Conservation (phyloP, 2,888 invertebrate species). For the Diadegma fenestrale region DNA sequence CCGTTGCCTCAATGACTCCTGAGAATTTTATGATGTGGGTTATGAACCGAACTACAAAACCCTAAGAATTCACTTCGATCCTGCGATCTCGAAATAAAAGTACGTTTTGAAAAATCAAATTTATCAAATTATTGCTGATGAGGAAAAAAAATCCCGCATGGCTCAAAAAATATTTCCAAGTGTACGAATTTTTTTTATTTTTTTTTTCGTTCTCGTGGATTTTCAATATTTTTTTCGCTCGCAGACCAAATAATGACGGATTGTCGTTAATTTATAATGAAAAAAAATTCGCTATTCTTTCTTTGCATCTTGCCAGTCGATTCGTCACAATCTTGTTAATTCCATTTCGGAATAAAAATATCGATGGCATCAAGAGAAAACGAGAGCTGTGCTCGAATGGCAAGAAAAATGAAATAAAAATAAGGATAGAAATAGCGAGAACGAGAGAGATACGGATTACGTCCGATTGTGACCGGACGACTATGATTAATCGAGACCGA, state of each 20-base stretch:
- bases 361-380: conserved; percentile 71
- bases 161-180: not conserved
- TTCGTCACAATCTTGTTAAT: conserved; percentile 78
- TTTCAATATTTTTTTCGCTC: not conserved
- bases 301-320: conserved; percentile 47
- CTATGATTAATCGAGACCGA: conserved; percentile 77
- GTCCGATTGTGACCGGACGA: conserved; percentile 74
- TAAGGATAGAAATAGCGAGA: conserved; percentile 11
- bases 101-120: not conserved
- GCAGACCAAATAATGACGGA: conserved; percentile 26
- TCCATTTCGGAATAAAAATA: conserved; percentile 71
- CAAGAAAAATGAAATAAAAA: conserved; percentile 28
- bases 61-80: not conserved
- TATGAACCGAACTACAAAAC: not conserved
- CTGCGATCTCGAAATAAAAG: not conserved
- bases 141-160: not conserved
- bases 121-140: not conserved
- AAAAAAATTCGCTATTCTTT: not conserved
- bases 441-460: conserved; percentile 74
- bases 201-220: not conserved
- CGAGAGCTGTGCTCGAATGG: conserved; percentile 46
- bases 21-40: conserved; percentile 15
- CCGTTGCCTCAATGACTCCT: conserved; percentile 29
- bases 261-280: conserved; percentile 3
- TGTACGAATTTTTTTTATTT: not conserved